Conservation (phyloP, 2,888 invertebrate genomes). For the Brenthis hecate region DNA sequence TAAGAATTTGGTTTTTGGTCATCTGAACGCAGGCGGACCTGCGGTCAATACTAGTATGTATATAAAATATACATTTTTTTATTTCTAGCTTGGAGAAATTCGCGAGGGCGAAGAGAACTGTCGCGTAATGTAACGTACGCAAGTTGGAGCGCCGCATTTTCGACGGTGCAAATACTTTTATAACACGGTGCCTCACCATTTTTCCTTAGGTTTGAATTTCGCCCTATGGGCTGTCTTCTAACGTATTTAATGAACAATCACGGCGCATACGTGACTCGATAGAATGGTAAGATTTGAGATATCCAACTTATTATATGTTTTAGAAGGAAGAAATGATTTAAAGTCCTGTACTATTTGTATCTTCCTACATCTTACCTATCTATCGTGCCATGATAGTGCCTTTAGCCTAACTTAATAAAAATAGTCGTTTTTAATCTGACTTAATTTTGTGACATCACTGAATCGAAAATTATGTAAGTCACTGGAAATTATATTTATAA, state of each 20-base stretch:
- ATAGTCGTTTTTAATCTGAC: conserved; percentile 26
- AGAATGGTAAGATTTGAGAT: conserved; percentile 29
- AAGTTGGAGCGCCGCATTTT: conserved; percentile 35
- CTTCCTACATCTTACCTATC: conserved; percentile 24
- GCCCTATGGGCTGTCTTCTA: conserved; percentile 46
- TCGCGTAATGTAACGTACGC: conserved; percentile 66
- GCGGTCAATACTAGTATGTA: not conserved
- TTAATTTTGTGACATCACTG: conserved; percentile 27
- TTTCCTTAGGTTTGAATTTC: conserved; percentile 33
- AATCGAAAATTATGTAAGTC: conserved; percentile 14
- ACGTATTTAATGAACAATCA: conserved; percentile 37
- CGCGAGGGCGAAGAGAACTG: conserved; percentile 75
- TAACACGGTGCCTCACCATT: conserved; percentile 51
- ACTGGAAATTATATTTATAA: conserved; percentile 22
- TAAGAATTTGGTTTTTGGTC: too few species aligned
- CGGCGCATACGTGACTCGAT: conserved; percentile 25
- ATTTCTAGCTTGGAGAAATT: conserved; percentile 62
- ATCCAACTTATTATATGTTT: conserved; percentile 2
- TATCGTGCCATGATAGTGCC: conserved; percentile 34
- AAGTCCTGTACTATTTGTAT: too few species aligned
- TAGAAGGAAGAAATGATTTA: not conserved
- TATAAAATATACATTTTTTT: conserved; percentile 2
- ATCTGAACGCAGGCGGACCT: too few species aligned
- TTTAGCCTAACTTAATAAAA: conserved; percentile 6
- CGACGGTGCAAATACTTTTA: conserved; percentile 33